A percentile compares a stretch with the other conserved stretches of the same genome.
These are phyloP conservation scores for Chaetodon trifascialis DNA, from an alignment of 2,113 vertebrate genomes.

Conservation along the genomic window DNA sequence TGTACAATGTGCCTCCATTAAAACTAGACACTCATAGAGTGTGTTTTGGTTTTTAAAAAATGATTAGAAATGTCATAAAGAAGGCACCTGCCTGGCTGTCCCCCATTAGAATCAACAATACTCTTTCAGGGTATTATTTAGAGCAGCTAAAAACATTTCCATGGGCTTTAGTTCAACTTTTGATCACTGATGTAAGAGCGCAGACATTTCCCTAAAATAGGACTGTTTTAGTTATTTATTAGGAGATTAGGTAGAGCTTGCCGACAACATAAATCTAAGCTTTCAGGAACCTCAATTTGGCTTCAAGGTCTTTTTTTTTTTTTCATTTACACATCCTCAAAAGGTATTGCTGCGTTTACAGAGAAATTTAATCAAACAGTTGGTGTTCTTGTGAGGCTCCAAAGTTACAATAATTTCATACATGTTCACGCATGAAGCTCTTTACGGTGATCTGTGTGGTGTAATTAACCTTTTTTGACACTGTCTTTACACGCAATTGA, in stretches of 20 bases:
- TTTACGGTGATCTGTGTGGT: constrained; percentile 43
- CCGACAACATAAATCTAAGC: constrained; percentile 25
- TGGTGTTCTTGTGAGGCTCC: constrained; percentile 25
- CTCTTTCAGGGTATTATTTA: not conserved
- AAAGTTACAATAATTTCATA: constrained; percentile 27
- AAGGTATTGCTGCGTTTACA: constrained; percentile 52
- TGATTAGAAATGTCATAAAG: not conserved
- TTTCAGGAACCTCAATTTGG: constrained; percentile 50
- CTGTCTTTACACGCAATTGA: constrained; percentile 12
- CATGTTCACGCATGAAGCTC: constrained; percentile 14
- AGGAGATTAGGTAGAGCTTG: not conserved
- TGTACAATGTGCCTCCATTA: not conserved
- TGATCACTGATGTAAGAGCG: not conserved
- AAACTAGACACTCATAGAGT: not conserved
- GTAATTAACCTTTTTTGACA: constrained; percentile 62
- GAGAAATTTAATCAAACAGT: constrained; percentile 43
- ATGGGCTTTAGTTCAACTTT: not conserved
- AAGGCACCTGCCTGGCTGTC: not conserved
- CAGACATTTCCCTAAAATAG: not conserved
- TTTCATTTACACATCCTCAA: constrained; percentile 55
- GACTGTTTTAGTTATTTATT: constrained; percentile 17
- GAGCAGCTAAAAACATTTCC: not conserved
- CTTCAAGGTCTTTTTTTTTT: constrained; percentile 57
- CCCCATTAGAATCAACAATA: not conserved
- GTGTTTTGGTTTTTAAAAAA: not conserved